Evolutionary conservation across 2,888 invertebrate genomes (phyloP), one percentile per base, ranked within the genome.

Genomic region (Corythucha ciliata): DNA sequence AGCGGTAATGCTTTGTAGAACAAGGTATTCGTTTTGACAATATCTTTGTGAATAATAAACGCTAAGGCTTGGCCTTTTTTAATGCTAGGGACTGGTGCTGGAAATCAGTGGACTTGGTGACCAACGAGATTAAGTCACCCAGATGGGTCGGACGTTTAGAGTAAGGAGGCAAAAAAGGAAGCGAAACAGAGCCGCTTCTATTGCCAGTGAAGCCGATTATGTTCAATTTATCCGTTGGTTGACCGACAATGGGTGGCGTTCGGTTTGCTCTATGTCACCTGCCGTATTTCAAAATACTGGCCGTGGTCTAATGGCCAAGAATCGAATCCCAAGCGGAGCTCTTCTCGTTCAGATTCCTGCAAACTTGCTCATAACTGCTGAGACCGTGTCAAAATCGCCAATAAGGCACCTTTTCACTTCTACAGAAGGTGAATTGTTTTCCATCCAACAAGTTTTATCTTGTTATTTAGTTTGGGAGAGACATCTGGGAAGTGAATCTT

Each of bases 371-470:
- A 61, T 63, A 22, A 62, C 63, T 10, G 58, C 59, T 2, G 54
- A 60, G 49, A 61, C 60, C 18, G 63, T 61, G 51, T 45, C 62
- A 4, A 42, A 58, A 25, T 65, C 65, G 3, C 33, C 53, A 12
- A 57, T 63, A 18, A 59, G 60, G 5, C 47, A 52, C 22, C n/a
- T 62, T 42, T 64, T 64, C 45, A 52, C 49, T 59, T 63, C 53
- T 60, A 53, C 47, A 40, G 51, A 16, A 51, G 59, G 18, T 54
- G 52, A 20, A 54, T 70, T 59, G 52, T 49, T 49, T 40, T 70
- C 75, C 52, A 79, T 84, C 59, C 87, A 88, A 62, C 78, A 83
- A 55, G 68, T 86, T 21, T 68, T 92, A 59, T 76, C 84, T 4
- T 70, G 82, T 54, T 92, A 84, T 70, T 67, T 93, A 27, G 66